phyloP scores from a whole-genome alignment of 1,140 invertebrate species.

The Cotesia chilonis region DNA sequence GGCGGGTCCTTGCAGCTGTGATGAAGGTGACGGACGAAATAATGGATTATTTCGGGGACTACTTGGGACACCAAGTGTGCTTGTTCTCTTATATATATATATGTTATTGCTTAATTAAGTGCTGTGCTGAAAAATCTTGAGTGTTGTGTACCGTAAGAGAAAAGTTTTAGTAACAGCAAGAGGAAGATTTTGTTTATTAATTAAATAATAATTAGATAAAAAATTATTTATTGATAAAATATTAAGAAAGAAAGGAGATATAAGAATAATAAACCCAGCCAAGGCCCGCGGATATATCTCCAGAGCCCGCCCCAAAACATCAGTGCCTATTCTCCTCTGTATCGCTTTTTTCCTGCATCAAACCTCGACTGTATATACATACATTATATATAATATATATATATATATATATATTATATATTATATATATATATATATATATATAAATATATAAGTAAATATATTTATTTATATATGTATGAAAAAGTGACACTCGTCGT shows the following conservation, averaged over 20 bases:
- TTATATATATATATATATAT: constrained; percentile 1
- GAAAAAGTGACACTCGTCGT: constrained; percentile 22
- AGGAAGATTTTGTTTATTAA: no score
- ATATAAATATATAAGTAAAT: background rate
- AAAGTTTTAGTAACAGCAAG: background rate
- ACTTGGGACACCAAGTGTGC: constrained; percentile 28
- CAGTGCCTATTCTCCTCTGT: constrained; percentile 54
- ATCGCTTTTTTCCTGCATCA: constrained; percentile 41
- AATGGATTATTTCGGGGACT: constrained; percentile 33
- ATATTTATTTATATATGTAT: constrained; percentile 17
- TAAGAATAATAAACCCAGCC: constrained; percentile 32
- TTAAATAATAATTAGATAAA: background rate
- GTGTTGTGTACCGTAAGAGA: constrained; percentile 6
- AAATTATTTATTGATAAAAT: background rate
- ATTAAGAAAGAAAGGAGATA: constrained; percentile 6
- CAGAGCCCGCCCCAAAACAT: constrained; percentile 51
- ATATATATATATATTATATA: constrained; percentile 8
- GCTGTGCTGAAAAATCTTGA: constrained; percentile 14
- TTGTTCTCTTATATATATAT: constrained; percentile 21
- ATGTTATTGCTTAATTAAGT: constrained; percentile 36
- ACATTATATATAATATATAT: background rate
- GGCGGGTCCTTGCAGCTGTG: constrained; percentile 56
- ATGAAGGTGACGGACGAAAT: constrained; percentile 41
- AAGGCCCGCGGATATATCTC: constrained; percentile 49
- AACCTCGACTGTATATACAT: background rate